Evolutionary conservation across 2,113 vertebrate species (phyloP).

Genomic region (Blennius ocellaris): DNA sequence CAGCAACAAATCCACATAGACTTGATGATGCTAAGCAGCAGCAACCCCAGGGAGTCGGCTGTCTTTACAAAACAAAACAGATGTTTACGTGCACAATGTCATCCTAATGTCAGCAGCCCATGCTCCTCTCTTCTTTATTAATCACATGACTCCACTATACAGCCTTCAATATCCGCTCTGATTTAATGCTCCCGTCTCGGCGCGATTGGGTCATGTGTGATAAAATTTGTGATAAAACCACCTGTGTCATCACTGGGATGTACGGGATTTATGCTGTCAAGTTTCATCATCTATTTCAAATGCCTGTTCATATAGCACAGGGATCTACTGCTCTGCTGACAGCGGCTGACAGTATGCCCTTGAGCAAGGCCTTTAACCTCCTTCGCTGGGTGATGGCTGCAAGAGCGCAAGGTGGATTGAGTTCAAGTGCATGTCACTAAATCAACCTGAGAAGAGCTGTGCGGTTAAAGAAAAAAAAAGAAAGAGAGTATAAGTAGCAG

Average conservation of each 20-base stretch:
- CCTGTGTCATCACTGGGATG: slow-evolving; percentile 35
- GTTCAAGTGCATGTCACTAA: slow-evolving; percentile 1
- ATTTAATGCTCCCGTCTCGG: slow-evolving; percentile 43
- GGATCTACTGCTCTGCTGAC: slow-evolving; percentile 8
- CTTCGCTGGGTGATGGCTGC: slow-evolving; percentile 10
- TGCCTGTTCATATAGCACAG: slow-evolving; percentile 17
- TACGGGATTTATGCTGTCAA: slow-evolving; percentile 48
- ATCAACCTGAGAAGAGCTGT: slow-evolving; percentile 6
- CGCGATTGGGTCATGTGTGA: slow-evolving; percentile 24
- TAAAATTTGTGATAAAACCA: slow-evolving; percentile 46
- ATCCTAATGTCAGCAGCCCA: slow-evolving; percentile 57
- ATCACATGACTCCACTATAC: slow-evolving; percentile 2
- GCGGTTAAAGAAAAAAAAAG: slow-evolving; percentile 6
- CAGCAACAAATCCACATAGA: slow-evolving; percentile 52
- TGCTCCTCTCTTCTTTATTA: slow-evolving; percentile 42
- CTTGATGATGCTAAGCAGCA: slow-evolving; percentile 62
- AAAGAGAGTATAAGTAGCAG: slow-evolving; percentile 32
- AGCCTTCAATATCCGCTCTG: slow-evolving; percentile 25
- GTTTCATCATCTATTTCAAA: slow-evolving; percentile 52
- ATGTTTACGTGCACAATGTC: slow-evolving; percentile 69
- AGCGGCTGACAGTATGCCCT: slow-evolving; percentile 40
- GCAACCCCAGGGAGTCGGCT: slow-evolving; percentile 63
- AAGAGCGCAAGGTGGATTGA: not conserved
- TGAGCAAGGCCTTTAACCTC: slow-evolving; percentile 55
- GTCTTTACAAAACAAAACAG: slow-evolving; percentile 73